Evolutionary conservation across 2,113 vertebrate genomes (phyloP).

Genomic region (Addax nasomaculatus): DNA sequence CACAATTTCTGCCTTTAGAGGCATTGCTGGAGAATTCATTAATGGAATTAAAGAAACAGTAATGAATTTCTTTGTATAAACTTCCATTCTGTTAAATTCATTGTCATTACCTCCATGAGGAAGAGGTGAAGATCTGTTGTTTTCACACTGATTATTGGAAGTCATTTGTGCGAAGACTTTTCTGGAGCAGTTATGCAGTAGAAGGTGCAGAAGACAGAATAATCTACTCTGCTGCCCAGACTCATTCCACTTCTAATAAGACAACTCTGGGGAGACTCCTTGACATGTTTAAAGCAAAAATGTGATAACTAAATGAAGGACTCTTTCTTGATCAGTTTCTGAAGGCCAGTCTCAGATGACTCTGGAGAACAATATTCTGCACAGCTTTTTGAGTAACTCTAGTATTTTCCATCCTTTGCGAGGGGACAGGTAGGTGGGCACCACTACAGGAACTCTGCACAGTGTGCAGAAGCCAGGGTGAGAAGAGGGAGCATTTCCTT

Average conservation of each 20-base stretch:
- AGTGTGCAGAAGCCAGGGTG: background rate
- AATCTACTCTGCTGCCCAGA: background rate
- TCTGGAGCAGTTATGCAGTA: background rate
- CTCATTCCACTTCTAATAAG: background rate
- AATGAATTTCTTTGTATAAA: conserved; percentile 27
- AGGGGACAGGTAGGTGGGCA: background rate
- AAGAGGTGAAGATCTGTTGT: background rate
- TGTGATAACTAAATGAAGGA: background rate
- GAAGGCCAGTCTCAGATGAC: background rate
- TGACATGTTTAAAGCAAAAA: background rate
- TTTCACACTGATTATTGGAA: background rate
- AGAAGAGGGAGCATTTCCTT: background rate
- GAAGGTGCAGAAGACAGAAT: background rate
- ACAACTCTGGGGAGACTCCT: background rate
- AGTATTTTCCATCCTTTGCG: background rate
- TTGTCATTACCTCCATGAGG: background rate
- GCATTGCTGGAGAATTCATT: background rate
- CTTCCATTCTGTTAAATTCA: background rate
- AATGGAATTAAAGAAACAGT: background rate
- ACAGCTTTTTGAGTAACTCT: background rate
- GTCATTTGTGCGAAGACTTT: background rate
- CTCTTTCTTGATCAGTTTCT: background rate
- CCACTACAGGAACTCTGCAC: background rate
- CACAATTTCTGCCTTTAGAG: background rate
- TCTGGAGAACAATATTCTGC: background rate